Evolutionary conservation across 2,888 invertebrate species (phyloP), one percentile per base, ranked within the genome.

Genomic region (Spodoptera exigua): DNA sequence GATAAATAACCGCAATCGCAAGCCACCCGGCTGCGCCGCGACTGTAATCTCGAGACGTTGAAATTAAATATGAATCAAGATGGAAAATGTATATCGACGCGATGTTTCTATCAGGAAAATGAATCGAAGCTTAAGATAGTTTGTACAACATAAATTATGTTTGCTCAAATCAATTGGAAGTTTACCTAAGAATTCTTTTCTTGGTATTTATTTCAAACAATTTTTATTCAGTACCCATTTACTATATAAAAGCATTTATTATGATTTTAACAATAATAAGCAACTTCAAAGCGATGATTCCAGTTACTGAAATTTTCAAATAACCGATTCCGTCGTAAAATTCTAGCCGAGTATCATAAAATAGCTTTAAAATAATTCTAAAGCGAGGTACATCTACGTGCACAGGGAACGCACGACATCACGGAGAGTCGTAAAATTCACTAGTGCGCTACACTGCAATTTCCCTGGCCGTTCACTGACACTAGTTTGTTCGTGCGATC

Each of bases 1-100:
- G 89, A 87, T 88, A 88, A 88, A 89, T 86, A 90, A 87, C 84
- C 79, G 81, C 79, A 80, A 78, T 80, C 78, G 75, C 83, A 81
- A 78, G 82, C 75, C 75, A 61, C 70, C 53, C 61, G 71, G 52
- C 70, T 70, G 67, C 58, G 72, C 69, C 63, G 52, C 68, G 65
- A 78, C 74, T 82, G 83, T 83, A 82, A 86, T 85, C 83, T 85
- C 71, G 70, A 76, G 76, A 74, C 74, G 65, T 70, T 77, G 69
- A 68, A 80, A 85, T 85, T 84, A 85, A 86, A 87, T 85, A 85
- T 83, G 82, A 81, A 86, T 82, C 74, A 75, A 81, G 73, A 74
- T 80, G 70, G 45, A 72, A 81, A 81, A 80, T 80, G 74, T 76
- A 80, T 70, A 71, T 73, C 60, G 64, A 76, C 70, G 73, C 58